phyloP scores from a whole-genome alignment of 1,140 invertebrate species.

The Drosophila grimshawi region DNA sequence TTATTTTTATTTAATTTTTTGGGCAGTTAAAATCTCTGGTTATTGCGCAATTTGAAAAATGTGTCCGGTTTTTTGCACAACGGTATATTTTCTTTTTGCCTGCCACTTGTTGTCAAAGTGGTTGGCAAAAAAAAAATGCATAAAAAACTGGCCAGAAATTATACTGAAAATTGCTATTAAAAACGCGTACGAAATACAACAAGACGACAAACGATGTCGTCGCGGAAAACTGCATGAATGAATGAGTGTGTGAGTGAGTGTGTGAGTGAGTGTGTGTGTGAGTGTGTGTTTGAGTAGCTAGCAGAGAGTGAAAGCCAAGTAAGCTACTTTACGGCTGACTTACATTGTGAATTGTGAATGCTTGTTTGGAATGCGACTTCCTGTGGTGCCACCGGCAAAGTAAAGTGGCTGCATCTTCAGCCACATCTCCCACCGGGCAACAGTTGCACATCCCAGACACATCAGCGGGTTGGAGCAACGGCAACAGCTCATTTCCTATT shows the following conservation, averaged over 20 bases:
- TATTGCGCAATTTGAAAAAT: conserved; percentile 43
- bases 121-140: conserved; percentile 7
- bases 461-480: not conserved
- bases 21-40: not conserved
- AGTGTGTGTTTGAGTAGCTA: not conserved
- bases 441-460: conserved; percentile 31
- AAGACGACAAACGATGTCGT: conserved; percentile 78
- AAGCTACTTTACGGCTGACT: conserved; percentile 70
- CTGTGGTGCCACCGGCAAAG: conserved; percentile 47
- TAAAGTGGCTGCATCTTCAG: conserved; percentile 16
- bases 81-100: conserved; percentile 18
- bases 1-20: not conserved
- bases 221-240: conserved; percentile 64
- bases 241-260: conserved; percentile 38
- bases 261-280: conserved; percentile 4
- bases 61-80: conserved; percentile 32
- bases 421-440: conserved; percentile 61
- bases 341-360: conserved; percentile 68
- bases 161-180: conserved; percentile 72
- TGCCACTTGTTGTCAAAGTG: conserved; percentile 38
- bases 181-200: conserved; percentile 50
- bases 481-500: conserved; percentile 51
- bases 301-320: conserved; percentile 67
- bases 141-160: conserved; percentile 56
- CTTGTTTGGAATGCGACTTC: conserved; percentile 55